Evolutionary conservation across 2,113 vertebrate species (phyloP).

Genomic region (Pachyramphus minor): DNA sequence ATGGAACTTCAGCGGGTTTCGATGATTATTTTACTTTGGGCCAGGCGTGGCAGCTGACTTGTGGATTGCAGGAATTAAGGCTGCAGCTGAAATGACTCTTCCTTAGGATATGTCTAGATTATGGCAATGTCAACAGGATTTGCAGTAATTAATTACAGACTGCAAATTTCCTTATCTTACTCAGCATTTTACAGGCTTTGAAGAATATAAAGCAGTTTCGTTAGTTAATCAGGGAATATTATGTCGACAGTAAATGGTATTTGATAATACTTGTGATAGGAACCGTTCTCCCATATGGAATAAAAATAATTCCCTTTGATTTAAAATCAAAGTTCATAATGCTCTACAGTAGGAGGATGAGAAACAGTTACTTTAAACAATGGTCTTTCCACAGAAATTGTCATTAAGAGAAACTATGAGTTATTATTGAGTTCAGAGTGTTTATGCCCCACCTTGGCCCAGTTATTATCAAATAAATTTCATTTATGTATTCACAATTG

Average conservation of each 20-base stretch:
- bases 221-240: neutral
- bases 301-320: neutral
- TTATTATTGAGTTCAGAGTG: neutral
- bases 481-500: neutral
- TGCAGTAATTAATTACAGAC: neutral
- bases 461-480: neutral
- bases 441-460: neutral
- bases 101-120: neutral
- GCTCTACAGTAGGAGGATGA: neutral
- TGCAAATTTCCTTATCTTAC: neutral
- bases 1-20: neutral
- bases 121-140: neutral
- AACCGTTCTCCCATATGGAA: neutral
- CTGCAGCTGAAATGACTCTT: neutral
- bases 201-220: neutral
- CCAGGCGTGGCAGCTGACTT: neutral
- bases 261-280: neutral
- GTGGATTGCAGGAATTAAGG: neutral
- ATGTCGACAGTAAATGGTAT: neutral
- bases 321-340: neutral
- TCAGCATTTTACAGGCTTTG: neutral
- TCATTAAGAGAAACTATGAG: neutral
- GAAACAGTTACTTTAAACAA: neutral
- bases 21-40: neutral
- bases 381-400: neutral